These are phyloP conservation scores for Eublepharis macularius DNA, from an alignment of 2,113 vertebrate genomes.

Conservation along the genomic window DNA sequence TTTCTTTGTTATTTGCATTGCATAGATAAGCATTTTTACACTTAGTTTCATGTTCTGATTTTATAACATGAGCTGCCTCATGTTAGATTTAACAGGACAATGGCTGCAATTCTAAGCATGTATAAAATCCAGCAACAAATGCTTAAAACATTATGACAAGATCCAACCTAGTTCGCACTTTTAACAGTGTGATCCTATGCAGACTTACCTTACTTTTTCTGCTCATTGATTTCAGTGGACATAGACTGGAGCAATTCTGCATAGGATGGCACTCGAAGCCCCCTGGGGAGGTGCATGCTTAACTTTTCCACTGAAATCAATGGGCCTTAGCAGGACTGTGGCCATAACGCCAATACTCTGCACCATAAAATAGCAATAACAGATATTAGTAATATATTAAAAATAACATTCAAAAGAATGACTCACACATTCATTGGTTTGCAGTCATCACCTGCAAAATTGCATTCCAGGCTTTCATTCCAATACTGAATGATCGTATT, in stretches of 20 bases:
- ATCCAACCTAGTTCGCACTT: background rate
- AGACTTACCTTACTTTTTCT: too few species aligned
- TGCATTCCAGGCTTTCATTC: constrained; percentile 20
- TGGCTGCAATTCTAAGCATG: background rate
- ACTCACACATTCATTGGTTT: constrained; percentile 56
- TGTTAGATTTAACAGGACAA: background rate
- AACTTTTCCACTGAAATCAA: background rate
- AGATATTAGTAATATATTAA: too few species aligned
- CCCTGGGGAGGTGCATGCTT: background rate
- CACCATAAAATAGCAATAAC: background rate
- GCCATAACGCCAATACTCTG: background rate
- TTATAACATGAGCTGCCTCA: background rate
- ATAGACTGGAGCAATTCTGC: too few species aligned
- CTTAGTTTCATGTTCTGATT: background rate
- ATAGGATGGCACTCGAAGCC: too few species aligned
- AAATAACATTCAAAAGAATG: background rate
- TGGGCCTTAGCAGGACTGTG: background rate
- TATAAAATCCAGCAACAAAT: background rate
- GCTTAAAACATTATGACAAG: background rate
- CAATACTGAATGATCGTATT: constrained; percentile 35
- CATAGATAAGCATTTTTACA: background rate
- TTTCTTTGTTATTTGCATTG: background rate
- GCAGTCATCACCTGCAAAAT: background rate
- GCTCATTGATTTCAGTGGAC: background rate
- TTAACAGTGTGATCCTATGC: too few species aligned